Base-by-base conservation (phyloP, 1,140 invertebrate genomes). In the Papilio dardanus region DNA sequence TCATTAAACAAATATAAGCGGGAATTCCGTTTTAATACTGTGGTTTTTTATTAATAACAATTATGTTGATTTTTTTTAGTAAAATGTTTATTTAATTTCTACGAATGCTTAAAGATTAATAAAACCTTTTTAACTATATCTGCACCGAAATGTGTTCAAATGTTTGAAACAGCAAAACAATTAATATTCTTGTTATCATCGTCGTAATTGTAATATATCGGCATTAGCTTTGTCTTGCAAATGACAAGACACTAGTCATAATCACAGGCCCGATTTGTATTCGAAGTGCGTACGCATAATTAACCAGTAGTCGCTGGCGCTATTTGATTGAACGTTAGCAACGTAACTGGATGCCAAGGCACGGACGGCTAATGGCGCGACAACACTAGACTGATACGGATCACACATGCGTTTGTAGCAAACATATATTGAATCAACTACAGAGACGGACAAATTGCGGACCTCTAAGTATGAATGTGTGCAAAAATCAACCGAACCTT, bases 1-100 rank as follows among this genome's bases (percentile, higher is more conserved):
- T 90, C 86, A 88, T 89, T 89, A 88, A 86, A 88, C 86, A 90
- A 91, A 90, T 90, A 92, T 89, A 91, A 90, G 88, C 87, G 79
- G 78, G 81, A 86, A 91, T 90, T 87, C 77, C 78, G 79, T 85
- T 83, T 90, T 86, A 62, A 62, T 62, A 28, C 54, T 62, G 54
- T 62, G 54, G 54, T 62, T 62, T 62, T 62, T n/a, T 62, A 10
- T 62, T 62, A 62, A 62, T 30, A 62, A 28, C 24, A 62, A 28
- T 62, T 62, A 62, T 62, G 54, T 28, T 62, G 21, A 30, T 19
- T 46, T 37, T 37, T 10, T 37, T 0, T n/a, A 19, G 19, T 46
- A 2, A 46, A 46, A 46, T 7, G 6, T 19, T 19, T 46, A 19
- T 46, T 19, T 46, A 19, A 19, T 19, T 46, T 46, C 42, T 46